Base-by-base conservation (phyloP, 2,797 vertebrate species). In the Nasua narica region DNA sequence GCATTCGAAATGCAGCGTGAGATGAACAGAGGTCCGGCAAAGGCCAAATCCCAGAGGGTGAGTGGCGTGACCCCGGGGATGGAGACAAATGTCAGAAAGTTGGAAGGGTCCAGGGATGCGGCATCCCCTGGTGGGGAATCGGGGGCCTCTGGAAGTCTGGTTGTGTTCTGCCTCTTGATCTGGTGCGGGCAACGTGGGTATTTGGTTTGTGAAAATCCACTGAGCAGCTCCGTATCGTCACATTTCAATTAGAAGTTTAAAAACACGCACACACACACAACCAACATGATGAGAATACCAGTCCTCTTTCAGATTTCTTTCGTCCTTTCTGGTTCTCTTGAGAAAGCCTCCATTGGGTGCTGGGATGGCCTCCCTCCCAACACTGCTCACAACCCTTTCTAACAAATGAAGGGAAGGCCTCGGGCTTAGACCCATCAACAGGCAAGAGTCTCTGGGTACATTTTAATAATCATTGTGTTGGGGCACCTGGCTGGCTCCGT, bases 391-490 rank as follows among this genome's bases (percentile, higher is more conserved):
- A 5, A 76, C 77, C 62, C 85, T 62, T 58, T 82, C 32, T 48
- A 69, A 60, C 15, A 50, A 54, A n/a, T 0, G 13, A 70, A 79
- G 69, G 85, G 79, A 50, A 89, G 67, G 77, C 69, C 65, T 84
- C 3, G 21, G 56, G 60, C 23, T 78, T 14, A 60, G 62, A 70
- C 69, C 43, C 77, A 56, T 21, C 35, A 5, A 74, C 56, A 83
- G n/a, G 54, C 50, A 81, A 69, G 67, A 65, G 77, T 69, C 89
- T 83, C 90, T 46, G 69, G 74, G 94, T 77, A 81, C 58, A 89
- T 86, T 89, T 89, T 96, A 94, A 96, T 92, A 97, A 96, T 76
- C 94, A 74, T 19, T 87, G 58, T 90, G 83, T 97, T 96, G 40
- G 40, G 70, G 40, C 27, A 3, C 70, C 70, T 29, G 70, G 14